Base-by-base conservation (phyloP, 2,888 invertebrate species). In the Eilema griseolum region DNA sequence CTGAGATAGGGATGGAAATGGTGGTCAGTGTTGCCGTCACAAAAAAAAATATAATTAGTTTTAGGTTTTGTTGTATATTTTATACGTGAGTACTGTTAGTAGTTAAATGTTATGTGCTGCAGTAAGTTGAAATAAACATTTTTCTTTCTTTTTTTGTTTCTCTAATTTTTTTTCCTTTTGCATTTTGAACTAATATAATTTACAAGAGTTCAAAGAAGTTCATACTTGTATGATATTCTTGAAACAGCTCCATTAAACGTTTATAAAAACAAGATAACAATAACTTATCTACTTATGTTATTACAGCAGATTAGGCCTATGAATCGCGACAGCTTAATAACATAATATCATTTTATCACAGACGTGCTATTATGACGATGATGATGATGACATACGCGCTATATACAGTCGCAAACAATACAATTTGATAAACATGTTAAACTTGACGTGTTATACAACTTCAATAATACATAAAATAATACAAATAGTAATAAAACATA, bases 331-430 rank as follows among this genome's bases (percentile, higher is more conserved):
- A 20, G 31, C 61, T 31, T 61, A 61, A 61, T n/a, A 28, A 61
- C 61, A 33, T 61, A 31, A 60, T 60, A 61, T 16, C 26, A 59
- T 59, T 20, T 61, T 61, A 61, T 61, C 61, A n/a, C 31, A 10
- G 61, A 61, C 28, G 61, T 59, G 26, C 23, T 20, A 31, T 31
- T 61, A n/a, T 61, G 26, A 28, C 16, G 28, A 20, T 28, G 26
- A 61, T 31, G 28, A 31, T n/a, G 31, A 33, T 61, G 31, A 61
- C 28, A 16, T 61, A 4, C 0, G 31, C n/a, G 8, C 31, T 31
- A 61, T 33, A 31, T 61, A 31, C 33, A 61, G 33, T 0, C 20
- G 8, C 61, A n/a, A 20, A 28, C 31, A 16, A n/a, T 28, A 28
- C 4, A 61, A 26, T 31, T n/a, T 31, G n/a, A 61, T 31, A 20